A percentile compares a stretch with the other conserved stretches of the same genome.
Conservation (phyloP, 2,113 vertebrate genomes). For the Pelmatolapia mariae region DNA sequence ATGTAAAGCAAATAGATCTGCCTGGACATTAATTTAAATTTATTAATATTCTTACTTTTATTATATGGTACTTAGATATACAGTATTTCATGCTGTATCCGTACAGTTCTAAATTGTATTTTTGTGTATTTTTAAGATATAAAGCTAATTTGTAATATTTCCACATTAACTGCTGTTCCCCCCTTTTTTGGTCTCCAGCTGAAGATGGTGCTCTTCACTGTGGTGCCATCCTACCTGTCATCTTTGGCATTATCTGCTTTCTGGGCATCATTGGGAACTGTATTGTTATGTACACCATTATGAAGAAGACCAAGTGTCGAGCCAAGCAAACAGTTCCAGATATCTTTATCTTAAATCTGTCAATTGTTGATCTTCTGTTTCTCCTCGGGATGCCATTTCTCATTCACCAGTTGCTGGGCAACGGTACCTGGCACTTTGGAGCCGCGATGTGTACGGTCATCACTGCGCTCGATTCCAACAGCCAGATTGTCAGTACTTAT, state of each 20-base stretch:
- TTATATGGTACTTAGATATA: neutral
- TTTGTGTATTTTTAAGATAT: neutral
- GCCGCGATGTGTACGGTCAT: slow-evolving; percentile 79
- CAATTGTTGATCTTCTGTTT: slow-evolving; percentile 80
- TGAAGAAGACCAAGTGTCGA: slow-evolving; percentile 78
- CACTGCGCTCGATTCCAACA: slow-evolving; percentile 80
- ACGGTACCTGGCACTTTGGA: slow-evolving; percentile 82
- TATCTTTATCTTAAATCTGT: slow-evolving; percentile 83
- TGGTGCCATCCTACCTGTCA: slow-evolving; percentile 74
- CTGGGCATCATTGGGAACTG: slow-evolving; percentile 79
- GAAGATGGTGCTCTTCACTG: slow-evolving; percentile 51
- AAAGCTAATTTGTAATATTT: neutral
- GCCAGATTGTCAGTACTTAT: slow-evolving; percentile 85
- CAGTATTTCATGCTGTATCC: neutral
- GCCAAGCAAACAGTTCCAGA: slow-evolving; percentile 80
- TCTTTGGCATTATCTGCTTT: slow-evolving; percentile 83
- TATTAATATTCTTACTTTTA: neutral
- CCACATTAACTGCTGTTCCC: neutral
- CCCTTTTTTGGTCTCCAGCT: slow-evolving; percentile 11
- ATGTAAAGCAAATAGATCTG: neutral
- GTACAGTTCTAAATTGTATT: neutral
- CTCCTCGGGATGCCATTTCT: slow-evolving; percentile 85
- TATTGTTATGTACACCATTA: slow-evolving; percentile 81
- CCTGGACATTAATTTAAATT: neutral
- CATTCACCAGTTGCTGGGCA: slow-evolving; percentile 83